Evolutionary conservation across 2,888 invertebrate species (phyloP).

Genomic region (Drosophila fungiperda): DNA sequence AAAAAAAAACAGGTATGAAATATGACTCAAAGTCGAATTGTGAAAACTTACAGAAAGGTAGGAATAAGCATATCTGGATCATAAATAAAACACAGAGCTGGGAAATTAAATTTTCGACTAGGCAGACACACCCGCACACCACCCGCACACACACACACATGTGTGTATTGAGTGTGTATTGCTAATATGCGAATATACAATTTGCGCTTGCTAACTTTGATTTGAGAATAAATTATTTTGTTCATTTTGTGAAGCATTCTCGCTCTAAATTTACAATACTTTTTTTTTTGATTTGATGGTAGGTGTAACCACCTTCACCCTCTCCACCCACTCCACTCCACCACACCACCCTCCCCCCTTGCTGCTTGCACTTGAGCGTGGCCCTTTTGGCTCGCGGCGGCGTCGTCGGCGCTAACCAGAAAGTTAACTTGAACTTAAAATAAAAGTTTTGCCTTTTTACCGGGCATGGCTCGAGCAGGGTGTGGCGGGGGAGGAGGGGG

Average conservation of each 20-base stretch:
- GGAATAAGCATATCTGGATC: conserved; percentile 81
- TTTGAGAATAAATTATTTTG: conserved; percentile 80
- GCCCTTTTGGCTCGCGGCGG: conserved; percentile 49
- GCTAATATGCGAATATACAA: conserved; percentile 79
- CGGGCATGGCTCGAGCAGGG: conserved; percentile 15
- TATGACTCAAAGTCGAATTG: conserved; percentile 81
- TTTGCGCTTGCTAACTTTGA: conserved; percentile 79
- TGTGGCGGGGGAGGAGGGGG: neutral
- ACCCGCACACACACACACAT: conserved; percentile 19
- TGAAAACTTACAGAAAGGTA: conserved; percentile 82
- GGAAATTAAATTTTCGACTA: conserved; percentile 82
- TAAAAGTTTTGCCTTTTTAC: conserved; percentile 72
- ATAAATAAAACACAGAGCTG: conserved; percentile 79
- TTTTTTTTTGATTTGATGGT: neutral
- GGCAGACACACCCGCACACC: conserved; percentile 49
- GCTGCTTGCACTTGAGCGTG: conserved; percentile 9
- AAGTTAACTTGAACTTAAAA: conserved; percentile 82
- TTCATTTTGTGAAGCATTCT: conserved; percentile 60
- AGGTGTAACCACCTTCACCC: neutral
- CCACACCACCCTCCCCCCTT: neutral
- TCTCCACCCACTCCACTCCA: too few relatives aligned
- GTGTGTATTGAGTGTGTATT: conserved; percentile 68
- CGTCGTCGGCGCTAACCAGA: conserved; percentile 66
- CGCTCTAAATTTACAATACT: conserved; percentile 54
- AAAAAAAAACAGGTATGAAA: conserved; percentile 65